Base-by-base conservation (phyloP, 2,797 vertebrate species). In the Pyrocephalus nanus region DNA sequence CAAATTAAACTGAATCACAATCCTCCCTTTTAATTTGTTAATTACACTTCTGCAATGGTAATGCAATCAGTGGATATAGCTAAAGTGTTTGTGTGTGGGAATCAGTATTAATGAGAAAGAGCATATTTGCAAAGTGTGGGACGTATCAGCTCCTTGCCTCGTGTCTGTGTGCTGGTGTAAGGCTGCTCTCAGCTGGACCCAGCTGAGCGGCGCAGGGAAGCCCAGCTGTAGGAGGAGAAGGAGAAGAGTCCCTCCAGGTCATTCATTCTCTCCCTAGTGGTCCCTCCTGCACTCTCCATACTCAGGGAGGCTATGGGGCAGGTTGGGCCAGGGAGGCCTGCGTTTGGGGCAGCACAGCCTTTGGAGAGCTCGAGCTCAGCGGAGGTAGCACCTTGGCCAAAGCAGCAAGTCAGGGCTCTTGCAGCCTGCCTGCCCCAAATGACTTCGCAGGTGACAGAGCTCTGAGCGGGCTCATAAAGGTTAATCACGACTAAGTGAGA, bases 1-100 rank as follows among this genome's bases (percentile, higher is more conserved):
- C 82, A 88, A 93, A 94, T 96, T 95, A 94, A 90, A 75, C 76
- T 57, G 94, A 93, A 78, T 94, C 91, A 57, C 90, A 96, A 0
- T 84, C 95, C 94, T 92, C 95, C 94, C 93, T 96, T 96, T 96
- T 97, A 97, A 96, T 97, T 97, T 96, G 92, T 92, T 96, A 96
- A 94, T 94, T 90, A 90, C 91, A 95, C 95, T 96, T 95, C 97
- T 96, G 96, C 92, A 96, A 96, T 97, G 95, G 95, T 96, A 97
- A 97, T 97, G 95, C 73, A 95, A 93, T 95, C 97, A 96, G 95
- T 90, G 82, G 65, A 94, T 88, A 92, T 82, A 94, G 91, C 95
- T 94, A 86, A 94, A 95, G 93, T 92, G 92, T 91, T 92, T 93
- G 93, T 94, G 86, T 94, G 84, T 61, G 92, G 78, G 87, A 90